These are phyloP conservation scores for Melanchra persicariae DNA, from an alignment of 2,888 invertebrate genomes.

Conservation along the genomic window DNA sequence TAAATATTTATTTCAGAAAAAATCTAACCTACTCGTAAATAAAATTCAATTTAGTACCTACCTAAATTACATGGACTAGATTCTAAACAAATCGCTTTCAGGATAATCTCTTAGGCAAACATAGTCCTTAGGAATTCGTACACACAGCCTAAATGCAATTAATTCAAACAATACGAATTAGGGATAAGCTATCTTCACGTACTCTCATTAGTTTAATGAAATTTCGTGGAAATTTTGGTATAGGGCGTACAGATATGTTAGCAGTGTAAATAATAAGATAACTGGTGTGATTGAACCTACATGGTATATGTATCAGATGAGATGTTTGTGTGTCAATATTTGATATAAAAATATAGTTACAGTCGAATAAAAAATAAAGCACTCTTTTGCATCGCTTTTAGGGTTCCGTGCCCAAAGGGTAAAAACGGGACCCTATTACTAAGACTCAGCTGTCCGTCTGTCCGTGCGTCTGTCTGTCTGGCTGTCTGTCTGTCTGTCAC, in stretches of 20 bases:
- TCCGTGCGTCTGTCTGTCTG: no score
- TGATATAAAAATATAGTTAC: neutral
- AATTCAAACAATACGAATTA: conserved; percentile 39
- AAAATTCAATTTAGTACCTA: neutral
- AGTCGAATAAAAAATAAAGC: neutral
- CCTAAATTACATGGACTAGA: neutral
- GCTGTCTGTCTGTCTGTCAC: no score
- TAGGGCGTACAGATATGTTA: neutral
- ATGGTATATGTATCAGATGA: conserved; percentile 6
- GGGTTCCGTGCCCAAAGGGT: no score
- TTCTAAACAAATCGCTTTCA: conserved; percentile 19
- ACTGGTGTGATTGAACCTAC: conserved; percentile 24
- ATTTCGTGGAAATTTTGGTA: conserved; percentile 35
- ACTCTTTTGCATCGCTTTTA: no score
- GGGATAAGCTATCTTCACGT: conserved; percentile 41
- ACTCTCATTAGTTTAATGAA: conserved; percentile 35
- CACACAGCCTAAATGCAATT: conserved; percentile 40
- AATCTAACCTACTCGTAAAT: neutral
- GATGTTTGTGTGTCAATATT: conserved; percentile 21
- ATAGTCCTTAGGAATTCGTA: conserved; percentile 7
- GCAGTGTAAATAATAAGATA: conserved; percentile 39
- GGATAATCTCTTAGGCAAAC: conserved; percentile 6
- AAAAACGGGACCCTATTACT: no score
- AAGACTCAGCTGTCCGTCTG: no score
- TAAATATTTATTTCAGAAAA: neutral